These are phyloP conservation scores for Conus betulinus DNA, from an alignment of 1,140 invertebrate species.

Conservation along the genomic window DNA sequence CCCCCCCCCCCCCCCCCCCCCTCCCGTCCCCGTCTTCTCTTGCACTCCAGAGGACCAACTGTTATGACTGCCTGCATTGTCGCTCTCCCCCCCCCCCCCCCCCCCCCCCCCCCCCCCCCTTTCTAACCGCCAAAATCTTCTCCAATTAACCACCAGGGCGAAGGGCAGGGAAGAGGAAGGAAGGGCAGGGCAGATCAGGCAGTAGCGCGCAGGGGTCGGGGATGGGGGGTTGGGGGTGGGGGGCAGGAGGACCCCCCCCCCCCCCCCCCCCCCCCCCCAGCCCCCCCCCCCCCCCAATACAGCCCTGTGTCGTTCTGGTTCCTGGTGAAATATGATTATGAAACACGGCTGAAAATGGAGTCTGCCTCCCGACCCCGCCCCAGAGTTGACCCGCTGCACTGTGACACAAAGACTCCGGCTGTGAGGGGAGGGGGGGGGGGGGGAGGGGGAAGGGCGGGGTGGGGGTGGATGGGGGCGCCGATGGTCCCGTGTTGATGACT, in stretches of 20 bases:
- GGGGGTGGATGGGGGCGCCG: no score
- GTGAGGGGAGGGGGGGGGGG: no score
- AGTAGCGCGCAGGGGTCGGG: no score
- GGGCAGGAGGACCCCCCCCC: no score
- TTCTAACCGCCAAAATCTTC: not conserved
- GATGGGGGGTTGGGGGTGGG: no score
- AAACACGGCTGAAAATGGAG: not conserved
- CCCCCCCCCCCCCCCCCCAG: not conserved
- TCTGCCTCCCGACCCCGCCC: not conserved
- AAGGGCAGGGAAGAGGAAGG: not conserved
- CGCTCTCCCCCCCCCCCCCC: not conserved
- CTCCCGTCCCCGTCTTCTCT: no score
- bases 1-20: no score
- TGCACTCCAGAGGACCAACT: not conserved
- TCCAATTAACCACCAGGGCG: not conserved
- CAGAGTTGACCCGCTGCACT: not conserved
- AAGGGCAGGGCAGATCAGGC: not conserved
- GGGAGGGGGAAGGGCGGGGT: no score
- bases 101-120: not conserved
- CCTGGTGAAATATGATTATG: slow-evolving; percentile 1
- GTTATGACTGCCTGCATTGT: not conserved
- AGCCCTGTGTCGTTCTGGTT: not conserved
- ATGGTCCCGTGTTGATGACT: not conserved
- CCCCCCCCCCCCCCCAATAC: no score
- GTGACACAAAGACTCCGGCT: not conserved